Evolutionary conservation across 2,797 vertebrate species (phyloP).

Genomic region (Leptodactylus fallax): DNA sequence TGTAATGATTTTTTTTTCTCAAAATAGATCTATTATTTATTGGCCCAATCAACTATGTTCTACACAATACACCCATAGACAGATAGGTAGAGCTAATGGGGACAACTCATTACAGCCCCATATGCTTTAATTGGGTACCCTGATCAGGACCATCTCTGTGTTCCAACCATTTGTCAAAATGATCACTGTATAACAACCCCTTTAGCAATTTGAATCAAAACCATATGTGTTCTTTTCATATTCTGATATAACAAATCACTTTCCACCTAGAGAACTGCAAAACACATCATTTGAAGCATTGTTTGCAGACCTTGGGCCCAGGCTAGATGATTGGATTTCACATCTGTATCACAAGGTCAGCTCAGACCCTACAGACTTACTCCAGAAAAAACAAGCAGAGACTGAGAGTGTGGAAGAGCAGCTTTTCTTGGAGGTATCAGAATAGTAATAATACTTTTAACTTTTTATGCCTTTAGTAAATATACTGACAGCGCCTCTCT

Average conservation of each 20-base stretch:
- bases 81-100: too few species aligned
- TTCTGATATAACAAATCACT: background rate
- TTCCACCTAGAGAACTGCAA: conserved; percentile 18
- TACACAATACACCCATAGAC: too few species aligned
- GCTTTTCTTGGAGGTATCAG: conserved; percentile 82
- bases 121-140: too few species aligned
- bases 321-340: conserved; percentile 83
- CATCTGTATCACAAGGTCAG: conserved; percentile 74
- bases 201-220: background rate
- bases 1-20: too few species aligned
- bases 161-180: too few species aligned
- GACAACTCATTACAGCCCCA: too few species aligned
- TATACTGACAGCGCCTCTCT: too few species aligned
- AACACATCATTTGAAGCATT: conserved; percentile 67
- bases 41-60: too few species aligned
- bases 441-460: background rate
- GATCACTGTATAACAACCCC: too few species aligned
- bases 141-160: too few species aligned
- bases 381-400: background rate
- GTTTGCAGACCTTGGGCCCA: conserved; percentile 80
- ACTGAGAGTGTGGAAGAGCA: conserved; percentile 68
- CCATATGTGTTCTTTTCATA: background rate
- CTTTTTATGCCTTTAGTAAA: background rate
- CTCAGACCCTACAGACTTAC: conserved; percentile 20
- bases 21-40: too few species aligned